Conservation (phyloP, 2,797 vertebrate species). For the Amniataba percoides region DNA sequence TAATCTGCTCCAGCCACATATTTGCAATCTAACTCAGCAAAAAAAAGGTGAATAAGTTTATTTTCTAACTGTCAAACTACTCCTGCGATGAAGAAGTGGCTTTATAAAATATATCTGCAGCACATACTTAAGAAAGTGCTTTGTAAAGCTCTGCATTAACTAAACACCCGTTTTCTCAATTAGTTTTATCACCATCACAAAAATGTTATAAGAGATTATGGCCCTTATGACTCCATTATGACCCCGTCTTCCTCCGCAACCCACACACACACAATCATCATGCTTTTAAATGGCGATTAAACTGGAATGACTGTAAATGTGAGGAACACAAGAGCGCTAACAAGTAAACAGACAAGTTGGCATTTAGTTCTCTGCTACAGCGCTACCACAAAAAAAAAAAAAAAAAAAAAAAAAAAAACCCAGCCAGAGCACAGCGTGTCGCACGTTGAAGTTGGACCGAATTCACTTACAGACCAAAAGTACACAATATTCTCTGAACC, state of each 20-base stretch:
- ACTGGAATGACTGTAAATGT: conserved; percentile 38
- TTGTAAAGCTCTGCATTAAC: too few relatives aligned
- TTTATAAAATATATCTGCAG: not conserved
- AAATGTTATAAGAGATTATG: conserved; percentile 10
- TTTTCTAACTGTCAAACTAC: not conserved
- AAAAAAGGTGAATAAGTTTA: not conserved
- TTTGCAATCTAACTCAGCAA: not conserved
- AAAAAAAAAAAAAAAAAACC: too few relatives aligned
- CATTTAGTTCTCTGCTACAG: conserved; percentile 37
- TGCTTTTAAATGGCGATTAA: conserved; percentile 29
- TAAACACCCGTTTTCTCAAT: not conserved
- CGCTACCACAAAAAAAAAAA: conserved; percentile 22
- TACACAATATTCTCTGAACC: conserved; percentile 43
- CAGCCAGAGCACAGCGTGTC: conserved; percentile 44
- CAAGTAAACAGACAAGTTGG: conserved; percentile 54
- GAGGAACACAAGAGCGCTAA: conserved; percentile 44
- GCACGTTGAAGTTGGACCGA: conserved; percentile 32
- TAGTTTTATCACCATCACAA: not conserved
- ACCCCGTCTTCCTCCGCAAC: conserved; percentile 6
- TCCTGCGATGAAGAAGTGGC: not conserved
- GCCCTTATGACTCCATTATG: conserved; percentile 13
- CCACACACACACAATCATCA: conserved; percentile 5
- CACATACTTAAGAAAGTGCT: too few relatives aligned
- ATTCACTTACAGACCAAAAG: conserved; percentile 41
- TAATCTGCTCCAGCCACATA: not conserved